Conservation (phyloP, 1,140 invertebrate species). For the Tenebrio molitor region DNA sequence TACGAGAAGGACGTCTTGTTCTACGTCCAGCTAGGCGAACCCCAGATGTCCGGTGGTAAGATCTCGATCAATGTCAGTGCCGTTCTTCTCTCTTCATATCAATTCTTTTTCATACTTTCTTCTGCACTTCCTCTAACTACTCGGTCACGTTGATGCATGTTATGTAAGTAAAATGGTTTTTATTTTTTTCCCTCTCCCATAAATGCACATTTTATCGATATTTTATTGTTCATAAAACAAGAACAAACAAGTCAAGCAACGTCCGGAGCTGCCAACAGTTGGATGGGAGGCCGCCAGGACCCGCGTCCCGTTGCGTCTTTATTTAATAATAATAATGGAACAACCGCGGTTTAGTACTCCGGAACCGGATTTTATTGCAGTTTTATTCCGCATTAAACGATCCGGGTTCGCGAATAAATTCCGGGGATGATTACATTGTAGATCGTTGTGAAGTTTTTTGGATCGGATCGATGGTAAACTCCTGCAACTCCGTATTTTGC, state of each 20-base stretch:
- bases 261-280: no score
- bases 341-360: background rate
- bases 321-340: no score
- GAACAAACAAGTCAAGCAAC: no score
- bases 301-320: no score
- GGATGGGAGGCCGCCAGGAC: no score
- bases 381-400: background rate
- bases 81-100: constrained; percentile 54
- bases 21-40: constrained; percentile 91
- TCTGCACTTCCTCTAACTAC: constrained; percentile 51
- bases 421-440: no score
- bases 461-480: no score
- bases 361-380: background rate
- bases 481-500: no score
- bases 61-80: constrained; percentile 36
- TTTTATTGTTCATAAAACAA: no score
- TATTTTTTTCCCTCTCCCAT: constrained; percentile 1
- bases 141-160: constrained; percentile 58
- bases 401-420: background rate
- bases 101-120: constrained; percentile 59
- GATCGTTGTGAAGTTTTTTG: no score
- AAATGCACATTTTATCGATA: constrained; percentile 1
- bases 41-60: constrained; percentile 88
- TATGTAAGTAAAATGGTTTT: constrained; percentile 59
- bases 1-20: constrained; percentile 98